phyloP scores from a whole-genome alignment of 2,888 invertebrate genomes.

The Scrobipalpa costella region DNA sequence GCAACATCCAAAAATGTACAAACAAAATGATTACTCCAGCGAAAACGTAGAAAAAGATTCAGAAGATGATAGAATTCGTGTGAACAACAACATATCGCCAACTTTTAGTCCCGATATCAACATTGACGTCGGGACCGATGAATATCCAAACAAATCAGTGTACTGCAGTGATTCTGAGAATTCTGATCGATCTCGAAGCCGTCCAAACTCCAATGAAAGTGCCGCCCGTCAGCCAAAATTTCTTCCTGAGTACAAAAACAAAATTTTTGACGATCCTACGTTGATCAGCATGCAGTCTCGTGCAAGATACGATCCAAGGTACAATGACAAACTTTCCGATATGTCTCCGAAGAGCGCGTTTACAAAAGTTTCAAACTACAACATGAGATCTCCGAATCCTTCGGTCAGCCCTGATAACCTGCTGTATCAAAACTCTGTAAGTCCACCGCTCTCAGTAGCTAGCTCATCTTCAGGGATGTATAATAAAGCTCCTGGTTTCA shows the following conservation, averaged over 20 bases:
- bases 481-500: slow-evolving; percentile 63
- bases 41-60: slow-evolving; percentile 65
- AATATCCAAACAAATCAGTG: slow-evolving; percentile 72
- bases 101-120: slow-evolving; percentile 74
- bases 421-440: slow-evolving; percentile 89
- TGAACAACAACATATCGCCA: slow-evolving; percentile 74
- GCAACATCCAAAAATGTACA: slow-evolving; percentile 68
- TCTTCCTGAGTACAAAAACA: slow-evolving; percentile 78
- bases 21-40: slow-evolving; percentile 66
- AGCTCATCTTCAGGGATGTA: slow-evolving; percentile 79
- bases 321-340: slow-evolving; percentile 69
- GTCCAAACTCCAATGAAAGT: slow-evolving; percentile 79
- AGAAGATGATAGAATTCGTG: slow-evolving; percentile 68
- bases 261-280: slow-evolving; percentile 82
- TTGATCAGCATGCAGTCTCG: slow-evolving; percentile 77
- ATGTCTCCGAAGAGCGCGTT: slow-evolving; percentile 89
- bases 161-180: slow-evolving; percentile 78
- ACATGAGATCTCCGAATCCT: slow-evolving; percentile 83
- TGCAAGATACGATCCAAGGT: slow-evolving; percentile 74
- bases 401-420: slow-evolving; percentile 89
- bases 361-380: slow-evolving; percentile 86
- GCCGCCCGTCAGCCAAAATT: slow-evolving; percentile 77
- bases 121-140: slow-evolving; percentile 77
- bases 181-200: slow-evolving; percentile 73
- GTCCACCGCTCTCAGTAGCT: slow-evolving; percentile 83